Evolutionary conservation across 2,797 vertebrate genomes (phyloP).

Genomic region (Danio jaintianensis): DNA sequence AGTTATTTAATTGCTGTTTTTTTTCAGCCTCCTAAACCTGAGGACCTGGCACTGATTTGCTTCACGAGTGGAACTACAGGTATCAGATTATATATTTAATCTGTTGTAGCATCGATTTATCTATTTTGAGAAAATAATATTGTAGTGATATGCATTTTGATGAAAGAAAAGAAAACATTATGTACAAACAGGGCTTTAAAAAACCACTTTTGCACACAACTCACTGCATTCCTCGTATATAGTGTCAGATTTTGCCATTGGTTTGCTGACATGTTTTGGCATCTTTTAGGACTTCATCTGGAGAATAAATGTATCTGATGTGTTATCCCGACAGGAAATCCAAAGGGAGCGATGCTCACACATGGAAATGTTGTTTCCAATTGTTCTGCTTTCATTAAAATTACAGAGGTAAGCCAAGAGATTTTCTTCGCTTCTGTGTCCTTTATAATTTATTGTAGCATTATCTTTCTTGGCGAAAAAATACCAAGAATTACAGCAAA

Average conservation of each 20-base stretch:
- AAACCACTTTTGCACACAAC: background rate
- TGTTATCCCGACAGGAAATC: slow-evolving; percentile 82
- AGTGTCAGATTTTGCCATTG: background rate
- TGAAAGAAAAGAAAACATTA: background rate
- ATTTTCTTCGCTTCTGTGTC: background rate
- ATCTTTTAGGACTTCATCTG: background rate
- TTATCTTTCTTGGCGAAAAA: background rate
- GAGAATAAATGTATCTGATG: background rate
- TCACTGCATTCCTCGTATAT: background rate
- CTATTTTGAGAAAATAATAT: too few relatives aligned
- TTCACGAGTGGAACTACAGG: slow-evolving; percentile 99
- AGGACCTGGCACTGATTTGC: slow-evolving; percentile 92
- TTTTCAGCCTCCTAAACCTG: slow-evolving; percentile 86
- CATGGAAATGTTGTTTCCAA: slow-evolving; percentile 92
- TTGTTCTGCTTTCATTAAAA: slow-evolving; percentile 92
- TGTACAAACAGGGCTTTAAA: background rate
- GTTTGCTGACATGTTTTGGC: too few relatives aligned
- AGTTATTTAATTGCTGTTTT: background rate
- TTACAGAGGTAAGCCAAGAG: slow-evolving; percentile 84
- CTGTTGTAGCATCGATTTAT: too few relatives aligned
- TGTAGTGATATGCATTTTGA: background rate
- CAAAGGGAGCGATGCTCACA: slow-evolving; percentile 94
- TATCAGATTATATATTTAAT: slow-evolving; percentile 60
- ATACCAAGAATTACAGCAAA: background rate
- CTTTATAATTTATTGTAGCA: background rate